Evolutionary conservation across 1,140 invertebrate genomes (phyloP), one percentile per base, ranked within the genome.

Genomic region (Magallana angulata): DNA sequence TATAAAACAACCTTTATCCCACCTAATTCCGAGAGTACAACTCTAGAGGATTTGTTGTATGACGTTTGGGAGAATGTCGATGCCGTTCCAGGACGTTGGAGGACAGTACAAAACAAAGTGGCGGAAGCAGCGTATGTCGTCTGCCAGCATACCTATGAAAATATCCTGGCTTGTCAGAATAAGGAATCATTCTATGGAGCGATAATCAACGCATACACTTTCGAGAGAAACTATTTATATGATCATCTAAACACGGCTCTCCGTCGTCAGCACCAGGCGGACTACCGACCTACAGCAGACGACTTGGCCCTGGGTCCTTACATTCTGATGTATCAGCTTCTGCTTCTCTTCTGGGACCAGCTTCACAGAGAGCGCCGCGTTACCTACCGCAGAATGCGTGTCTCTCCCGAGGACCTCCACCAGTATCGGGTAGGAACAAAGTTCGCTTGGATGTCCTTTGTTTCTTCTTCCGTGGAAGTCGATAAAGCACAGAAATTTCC

Each of bases 371-470:
- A 88, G n/a, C 82, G 60, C 16, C 5, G 11, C 16, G 82, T 60
- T 18, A 88, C 87, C 0, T 88, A 71, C 56, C 59, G 87, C 9
- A 88, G 64, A 83, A 85, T 88, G 87, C 80, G 59, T 30, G 30
- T 88, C 16, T 30, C 59, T 4, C 1, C 58, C 1, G 4, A 7
- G 11, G 84, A 88, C 58, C 48, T 85, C 3, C 16, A 9, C 5
- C 85, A 85, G 16, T 88, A 88, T 68, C 71, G 59, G 68, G 57
- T 58, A 12, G 87, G 84, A 30, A 85, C 57, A 12, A 64, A 64
- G 18, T 88, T 88, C 24, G 71, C 68, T 14, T 88, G 87, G 87
- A 56, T 88, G 14, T 85, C 87, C 1, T 88, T 88, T 24, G 84
- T 88, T 11, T 88, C 87, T 8, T 88, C 87, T n/a, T 88, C 87